Conservation (phyloP, 2,113 vertebrate genomes). For the Pipra filicauda region DNA sequence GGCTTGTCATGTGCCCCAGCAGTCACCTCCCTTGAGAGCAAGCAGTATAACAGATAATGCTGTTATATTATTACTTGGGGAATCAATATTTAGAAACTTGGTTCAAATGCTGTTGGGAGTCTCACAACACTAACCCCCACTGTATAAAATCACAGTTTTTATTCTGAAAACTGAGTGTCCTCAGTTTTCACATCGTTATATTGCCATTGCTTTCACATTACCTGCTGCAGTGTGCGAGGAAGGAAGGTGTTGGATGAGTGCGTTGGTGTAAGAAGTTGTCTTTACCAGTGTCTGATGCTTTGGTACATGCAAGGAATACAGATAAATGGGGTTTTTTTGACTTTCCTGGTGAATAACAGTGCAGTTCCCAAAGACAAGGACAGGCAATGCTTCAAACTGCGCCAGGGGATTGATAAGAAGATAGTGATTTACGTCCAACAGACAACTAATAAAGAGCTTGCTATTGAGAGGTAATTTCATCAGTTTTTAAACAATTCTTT, state of each 20-base stretch:
- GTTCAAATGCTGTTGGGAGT: background rate
- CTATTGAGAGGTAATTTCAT: slow-evolving; percentile 90
- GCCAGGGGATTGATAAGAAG: slow-evolving; percentile 96
- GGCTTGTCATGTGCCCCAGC: background rate
- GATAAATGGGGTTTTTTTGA: background rate
- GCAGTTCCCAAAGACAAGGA: slow-evolving; percentile 98
- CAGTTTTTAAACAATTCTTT: background rate
- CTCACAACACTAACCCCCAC: background rate
- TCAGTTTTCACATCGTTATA: background rate
- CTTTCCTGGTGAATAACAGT: slow-evolving; percentile 67
- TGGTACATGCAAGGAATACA: background rate
- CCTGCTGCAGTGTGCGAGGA: background rate
- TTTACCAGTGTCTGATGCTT: background rate
- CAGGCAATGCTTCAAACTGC: slow-evolving; percentile 96
- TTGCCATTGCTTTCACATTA: background rate
- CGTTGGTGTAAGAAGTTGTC: background rate
- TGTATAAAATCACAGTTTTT: background rate
- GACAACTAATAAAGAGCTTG: slow-evolving; percentile 96
- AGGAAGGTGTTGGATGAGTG: background rate
- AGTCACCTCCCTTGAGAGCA: background rate
- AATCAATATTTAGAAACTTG: background rate
- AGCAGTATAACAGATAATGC: background rate
- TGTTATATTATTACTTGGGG: too few species aligned
- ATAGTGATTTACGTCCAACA: slow-evolving; percentile 97
- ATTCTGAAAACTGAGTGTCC: background rate